A percentile compares a stretch with the other conserved stretches of the same genome.
Evolutionary conservation across 2,888 invertebrate genomes (phyloP).

Genomic region (Girardia tigrina): DNA sequence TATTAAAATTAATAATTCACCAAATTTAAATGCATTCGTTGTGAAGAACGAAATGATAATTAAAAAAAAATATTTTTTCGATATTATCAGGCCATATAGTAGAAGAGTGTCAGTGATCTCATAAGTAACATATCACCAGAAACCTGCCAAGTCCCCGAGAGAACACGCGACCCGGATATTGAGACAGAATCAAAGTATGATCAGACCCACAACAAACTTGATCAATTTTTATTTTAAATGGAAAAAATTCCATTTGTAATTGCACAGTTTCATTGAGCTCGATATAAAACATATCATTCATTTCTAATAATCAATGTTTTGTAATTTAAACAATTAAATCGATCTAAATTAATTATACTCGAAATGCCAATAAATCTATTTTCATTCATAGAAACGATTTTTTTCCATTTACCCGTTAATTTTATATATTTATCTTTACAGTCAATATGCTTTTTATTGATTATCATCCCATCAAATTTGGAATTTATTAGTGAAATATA

Average conservation of each 20-base stretch:
- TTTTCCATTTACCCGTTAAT: background rate
- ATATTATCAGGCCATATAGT: too few relatives aligned
- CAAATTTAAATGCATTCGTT: too few relatives aligned
- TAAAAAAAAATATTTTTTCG: too few relatives aligned
- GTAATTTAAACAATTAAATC: background rate
- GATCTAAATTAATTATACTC: background rate
- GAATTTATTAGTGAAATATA: background rate
- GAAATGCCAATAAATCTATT: background rate
- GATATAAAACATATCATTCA: background rate
- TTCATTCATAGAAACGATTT: background rate
- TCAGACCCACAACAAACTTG: constrained; percentile 64
- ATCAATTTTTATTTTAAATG: constrained; percentile 27
- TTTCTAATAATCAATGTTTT: too few relatives aligned
- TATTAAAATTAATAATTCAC: too few relatives aligned
- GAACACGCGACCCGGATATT: constrained; percentile 60
- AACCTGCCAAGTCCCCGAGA: constrained; percentile 72
- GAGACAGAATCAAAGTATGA: constrained; percentile 62
- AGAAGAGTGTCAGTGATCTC: too few relatives aligned
- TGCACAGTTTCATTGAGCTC: background rate
- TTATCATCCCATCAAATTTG: background rate
- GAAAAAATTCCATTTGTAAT: background rate
- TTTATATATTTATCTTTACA: background rate
- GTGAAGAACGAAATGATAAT: too few relatives aligned
- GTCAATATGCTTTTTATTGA: background rate
- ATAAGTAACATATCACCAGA: background rate